These are phyloP conservation scores for Lamellibrachia columna DNA, from an alignment of 2,888 invertebrate species.

Conservation along the genomic window DNA sequence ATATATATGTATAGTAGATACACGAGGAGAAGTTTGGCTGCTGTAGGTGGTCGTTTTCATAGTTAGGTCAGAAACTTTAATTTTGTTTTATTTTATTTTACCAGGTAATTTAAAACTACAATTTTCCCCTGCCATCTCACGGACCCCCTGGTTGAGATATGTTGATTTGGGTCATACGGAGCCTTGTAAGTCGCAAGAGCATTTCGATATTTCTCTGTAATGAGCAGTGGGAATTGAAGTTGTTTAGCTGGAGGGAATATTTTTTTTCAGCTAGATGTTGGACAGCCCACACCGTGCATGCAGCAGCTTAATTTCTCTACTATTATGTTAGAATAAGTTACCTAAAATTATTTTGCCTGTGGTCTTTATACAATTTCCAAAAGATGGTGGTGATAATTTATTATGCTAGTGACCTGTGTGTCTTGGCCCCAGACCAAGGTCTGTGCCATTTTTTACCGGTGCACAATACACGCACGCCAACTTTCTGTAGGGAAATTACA, in stretches of 20 bases:
- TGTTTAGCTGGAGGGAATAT: not conserved
- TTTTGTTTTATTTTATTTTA: too few species aligned
- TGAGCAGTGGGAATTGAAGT: not conserved
- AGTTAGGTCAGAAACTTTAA: too few species aligned
- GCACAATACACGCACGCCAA: not conserved
- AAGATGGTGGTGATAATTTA: not conserved
- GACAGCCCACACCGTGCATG: not conserved
- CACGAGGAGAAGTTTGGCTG: too few species aligned
- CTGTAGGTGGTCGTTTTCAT: too few species aligned
- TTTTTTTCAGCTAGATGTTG: not conserved
- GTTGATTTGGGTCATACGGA: not conserved
- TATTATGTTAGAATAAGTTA: not conserved
- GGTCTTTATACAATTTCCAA: not conserved
- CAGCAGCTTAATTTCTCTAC: not conserved
- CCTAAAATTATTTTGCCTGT: too few species aligned
- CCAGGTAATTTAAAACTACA: too few species aligned
- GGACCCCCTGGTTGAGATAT: too few species aligned
- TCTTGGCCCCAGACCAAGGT: not conserved
- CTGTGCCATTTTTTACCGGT: not conserved
- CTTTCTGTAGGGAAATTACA: not conserved
- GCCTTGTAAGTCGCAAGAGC: not conserved
- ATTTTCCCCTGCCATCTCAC: too few species aligned
- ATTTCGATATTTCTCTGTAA: not conserved
- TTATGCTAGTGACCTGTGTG: too few species aligned
- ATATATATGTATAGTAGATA: too few species aligned